A percentile compares a stretch with the other conserved stretches of the same genome.
These are phyloP conservation scores for Drosophila ezoana DNA, from an alignment of 2,888 invertebrate species.

Conservation along the genomic window DNA sequence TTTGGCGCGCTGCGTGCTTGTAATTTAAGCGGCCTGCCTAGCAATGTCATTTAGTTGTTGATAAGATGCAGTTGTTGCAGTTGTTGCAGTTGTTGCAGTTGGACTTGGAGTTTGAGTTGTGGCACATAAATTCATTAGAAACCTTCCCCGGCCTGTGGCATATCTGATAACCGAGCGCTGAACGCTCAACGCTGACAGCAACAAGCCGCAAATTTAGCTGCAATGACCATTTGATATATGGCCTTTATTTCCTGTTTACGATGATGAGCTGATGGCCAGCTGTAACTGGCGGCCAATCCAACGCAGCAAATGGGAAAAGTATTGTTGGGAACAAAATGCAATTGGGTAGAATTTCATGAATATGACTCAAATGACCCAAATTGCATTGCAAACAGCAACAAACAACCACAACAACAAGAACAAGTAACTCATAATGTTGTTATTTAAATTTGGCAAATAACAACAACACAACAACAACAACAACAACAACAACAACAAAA, in stretches of 20 bases:
- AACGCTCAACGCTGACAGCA: slow-evolving; percentile 50
- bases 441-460: slow-evolving; percentile 78
- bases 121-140: slow-evolving; percentile 74
- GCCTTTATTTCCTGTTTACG: slow-evolving; percentile 74
- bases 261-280: slow-evolving; percentile 58
- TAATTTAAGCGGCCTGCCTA: slow-evolving; percentile 69
- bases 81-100: slow-evolving; percentile 31
- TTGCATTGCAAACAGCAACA: slow-evolving; percentile 76
- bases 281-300: slow-evolving; percentile 21
- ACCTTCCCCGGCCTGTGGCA: slow-evolving; percentile 58
- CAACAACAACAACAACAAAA: slow-evolving; percentile 24
- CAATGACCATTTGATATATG: slow-evolving; percentile 68
- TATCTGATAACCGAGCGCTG: slow-evolving; percentile 68
- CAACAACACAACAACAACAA: slow-evolving; percentile 33
- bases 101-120: slow-evolving; percentile 37
- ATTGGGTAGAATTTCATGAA: slow-evolving; percentile 67
- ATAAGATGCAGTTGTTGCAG: slow-evolving; percentile 64
- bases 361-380: slow-evolving; percentile 81
- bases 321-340: slow-evolving; percentile 54
- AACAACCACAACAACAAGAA: slow-evolving; percentile 28
- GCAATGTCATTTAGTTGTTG: slow-evolving; percentile 74
- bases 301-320: slow-evolving; percentile 44
- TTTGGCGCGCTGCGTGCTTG: slow-evolving; percentile 64
- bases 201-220: slow-evolving; percentile 67
- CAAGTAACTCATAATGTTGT: slow-evolving; percentile 59